Evolutionary conservation across 2,888 invertebrate genomes (phyloP).

Genomic region (Electrophaes corylata): DNA sequence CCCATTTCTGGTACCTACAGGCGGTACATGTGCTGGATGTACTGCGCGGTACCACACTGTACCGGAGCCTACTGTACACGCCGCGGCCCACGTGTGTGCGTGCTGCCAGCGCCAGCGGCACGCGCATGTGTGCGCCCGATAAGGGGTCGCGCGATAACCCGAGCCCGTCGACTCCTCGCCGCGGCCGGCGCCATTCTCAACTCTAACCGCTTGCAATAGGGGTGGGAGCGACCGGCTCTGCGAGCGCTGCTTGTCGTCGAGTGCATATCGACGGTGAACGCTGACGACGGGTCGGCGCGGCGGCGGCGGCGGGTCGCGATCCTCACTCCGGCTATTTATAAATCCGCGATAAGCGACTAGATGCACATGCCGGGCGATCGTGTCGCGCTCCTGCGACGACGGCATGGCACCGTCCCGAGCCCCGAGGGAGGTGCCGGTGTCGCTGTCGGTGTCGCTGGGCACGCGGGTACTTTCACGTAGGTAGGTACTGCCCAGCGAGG

Average conservation of each 20-base stretch:
- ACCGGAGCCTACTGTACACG: too few relatives aligned
- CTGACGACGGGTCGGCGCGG: too few relatives aligned
- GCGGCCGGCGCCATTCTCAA: conserved; percentile 22
- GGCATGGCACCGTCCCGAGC: too few relatives aligned
- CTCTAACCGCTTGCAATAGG: conserved; percentile 6
- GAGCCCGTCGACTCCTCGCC: conserved; percentile 36
- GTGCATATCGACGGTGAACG: conserved; percentile 19
- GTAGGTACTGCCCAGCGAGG: too few relatives aligned
- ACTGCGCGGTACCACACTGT: too few relatives aligned
- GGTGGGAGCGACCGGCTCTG: not conserved
- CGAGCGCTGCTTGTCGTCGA: conserved; percentile 9
- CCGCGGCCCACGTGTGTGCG: conserved; percentile 29
- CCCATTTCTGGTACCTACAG: conserved; percentile 47
- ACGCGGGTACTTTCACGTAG: too few relatives aligned
- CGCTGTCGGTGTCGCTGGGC: too few relatives aligned
- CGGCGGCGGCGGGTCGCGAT: conserved; percentile 1
- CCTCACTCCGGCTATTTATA: not conserved
- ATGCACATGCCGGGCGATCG: not conserved
- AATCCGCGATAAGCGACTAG: too few relatives aligned
- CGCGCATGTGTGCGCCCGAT: conserved; percentile 52
- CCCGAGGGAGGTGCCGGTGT: too few relatives aligned
- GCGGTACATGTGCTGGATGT: conserved; percentile 10
- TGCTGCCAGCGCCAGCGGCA: not conserved
- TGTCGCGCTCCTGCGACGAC: too few relatives aligned
- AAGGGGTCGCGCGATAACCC: conserved; percentile 69